Conservation (phyloP, 2,888 invertebrate genomes). For the Drosophila phalerata region DNA sequence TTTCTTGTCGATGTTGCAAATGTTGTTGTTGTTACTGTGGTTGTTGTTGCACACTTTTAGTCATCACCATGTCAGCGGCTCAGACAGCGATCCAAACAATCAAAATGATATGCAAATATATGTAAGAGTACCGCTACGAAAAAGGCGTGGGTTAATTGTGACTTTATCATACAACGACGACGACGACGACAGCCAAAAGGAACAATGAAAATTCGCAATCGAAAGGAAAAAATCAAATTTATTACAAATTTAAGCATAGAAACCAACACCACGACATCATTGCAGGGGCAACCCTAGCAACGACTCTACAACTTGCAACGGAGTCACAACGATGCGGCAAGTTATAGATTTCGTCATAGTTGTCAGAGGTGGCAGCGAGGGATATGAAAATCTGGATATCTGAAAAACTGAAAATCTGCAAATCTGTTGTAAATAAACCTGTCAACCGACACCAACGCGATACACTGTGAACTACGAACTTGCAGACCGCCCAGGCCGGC, state of each 20-base stretch:
- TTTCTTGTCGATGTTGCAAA: conserved; percentile 47
- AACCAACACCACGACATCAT: conserved; percentile 53
- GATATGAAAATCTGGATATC: conserved; percentile 37
- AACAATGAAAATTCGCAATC: conserved; percentile 73
- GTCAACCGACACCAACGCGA: conserved; percentile 79
- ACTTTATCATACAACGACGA: conserved; percentile 70
- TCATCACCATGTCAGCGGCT: conserved; percentile 74
- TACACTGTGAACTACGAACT: conserved; percentile 70
- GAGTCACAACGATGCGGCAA: conserved; percentile 65
- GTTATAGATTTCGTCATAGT: conserved; percentile 83
- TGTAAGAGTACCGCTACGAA: conserved; percentile 82
- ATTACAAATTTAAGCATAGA: conserved; percentile 81
- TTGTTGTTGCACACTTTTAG: conserved; percentile 70
- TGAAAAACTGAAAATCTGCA: conserved; percentile 51
- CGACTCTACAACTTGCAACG: conserved; percentile 34
- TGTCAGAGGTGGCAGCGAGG: conserved; percentile 16
- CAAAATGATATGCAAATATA: conserved; percentile 83
- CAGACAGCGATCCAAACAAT: conserved; percentile 69
- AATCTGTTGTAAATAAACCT: conserved; percentile 77
- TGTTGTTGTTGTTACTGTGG: conserved; percentile 42
- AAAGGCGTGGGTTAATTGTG: conserved; percentile 85
- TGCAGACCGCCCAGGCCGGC: conserved; percentile 59
- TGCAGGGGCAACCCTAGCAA: conserved; percentile 40
- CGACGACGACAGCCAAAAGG: conserved; percentile 45
- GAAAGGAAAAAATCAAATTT: conserved; percentile 82